These are phyloP conservation scores for Nematolebias whitei DNA, from an alignment of 2,113 vertebrate species.

Conservation along the genomic window DNA sequence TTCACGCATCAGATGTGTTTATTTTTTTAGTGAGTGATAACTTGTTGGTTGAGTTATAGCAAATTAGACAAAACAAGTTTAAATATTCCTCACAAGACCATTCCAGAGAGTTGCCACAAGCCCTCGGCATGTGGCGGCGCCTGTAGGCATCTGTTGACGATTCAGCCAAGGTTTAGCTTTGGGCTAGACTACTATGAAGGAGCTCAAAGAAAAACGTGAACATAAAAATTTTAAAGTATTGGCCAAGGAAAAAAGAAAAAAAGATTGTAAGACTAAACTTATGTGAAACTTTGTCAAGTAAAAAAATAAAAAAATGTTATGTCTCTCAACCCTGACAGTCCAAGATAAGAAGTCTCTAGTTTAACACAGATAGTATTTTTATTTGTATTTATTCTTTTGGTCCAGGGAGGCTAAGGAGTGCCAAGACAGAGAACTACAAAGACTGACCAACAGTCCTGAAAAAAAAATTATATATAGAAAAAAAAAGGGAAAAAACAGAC, in stretches of 20 bases:
- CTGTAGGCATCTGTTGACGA: constrained; percentile 5
- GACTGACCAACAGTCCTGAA: constrained; percentile 42
- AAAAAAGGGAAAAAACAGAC: constrained; percentile 28
- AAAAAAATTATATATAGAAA: constrained; percentile 22
- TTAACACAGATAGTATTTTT: constrained; percentile 6
- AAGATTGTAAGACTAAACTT: constrained; percentile 16
- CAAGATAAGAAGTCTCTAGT: constrained; percentile 23
- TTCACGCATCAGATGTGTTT: neutral
- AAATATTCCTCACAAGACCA: neutral
- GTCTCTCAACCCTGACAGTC: constrained; percentile 3
- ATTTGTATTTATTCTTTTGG: constrained; percentile 12
- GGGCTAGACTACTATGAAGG: neutral
- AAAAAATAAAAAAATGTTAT: constrained; percentile 4
- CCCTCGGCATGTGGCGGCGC: neutral
- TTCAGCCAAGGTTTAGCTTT: constrained; percentile 2
- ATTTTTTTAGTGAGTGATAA: neutral
- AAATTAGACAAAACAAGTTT: neutral
- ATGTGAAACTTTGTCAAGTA: constrained; percentile 24
- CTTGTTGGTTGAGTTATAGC: neutral
- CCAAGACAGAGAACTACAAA: constrained; percentile 61
- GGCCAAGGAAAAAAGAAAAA: constrained; percentile 1
- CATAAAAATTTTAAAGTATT: neutral
- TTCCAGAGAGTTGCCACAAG: neutral
- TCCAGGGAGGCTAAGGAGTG: constrained; percentile 45
- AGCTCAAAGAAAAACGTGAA: constrained; percentile 1